Conservation (phyloP, 2,888 invertebrate species). For the Apamea crenata region DNA sequence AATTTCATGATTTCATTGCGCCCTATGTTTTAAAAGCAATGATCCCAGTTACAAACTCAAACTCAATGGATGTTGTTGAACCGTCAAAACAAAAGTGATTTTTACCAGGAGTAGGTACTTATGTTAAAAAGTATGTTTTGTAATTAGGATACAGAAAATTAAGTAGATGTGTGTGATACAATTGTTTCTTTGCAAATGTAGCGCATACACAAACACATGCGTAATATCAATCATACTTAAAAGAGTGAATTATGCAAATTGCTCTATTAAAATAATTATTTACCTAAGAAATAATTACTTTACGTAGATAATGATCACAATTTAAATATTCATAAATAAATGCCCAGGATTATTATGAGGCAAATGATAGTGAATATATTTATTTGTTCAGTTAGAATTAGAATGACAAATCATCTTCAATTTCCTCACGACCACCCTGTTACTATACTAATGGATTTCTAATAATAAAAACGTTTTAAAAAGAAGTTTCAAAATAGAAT, state of each 20-base stretch:
- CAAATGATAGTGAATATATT: not conserved
- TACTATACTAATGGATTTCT: conserved; percentile 33
- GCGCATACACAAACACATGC: not conserved
- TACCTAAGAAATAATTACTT: not conserved
- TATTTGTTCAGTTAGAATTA: not conserved
- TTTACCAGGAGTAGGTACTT: not conserved
- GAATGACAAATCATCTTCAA: not conserved
- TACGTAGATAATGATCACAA: not conserved
- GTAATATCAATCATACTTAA: not conserved
- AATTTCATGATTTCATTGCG: not conserved
- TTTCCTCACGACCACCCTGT: not conserved
- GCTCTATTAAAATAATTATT: not conserved
- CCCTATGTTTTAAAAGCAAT: not conserved
- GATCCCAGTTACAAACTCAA: not conserved
- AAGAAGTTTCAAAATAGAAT: conserved; percentile 17
- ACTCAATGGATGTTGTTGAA: not conserved
- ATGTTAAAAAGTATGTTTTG: too few relatives aligned
- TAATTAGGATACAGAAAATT: too few relatives aligned
- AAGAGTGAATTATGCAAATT: not conserved
- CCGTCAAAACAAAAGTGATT: not conserved
- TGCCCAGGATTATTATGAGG: not conserved
- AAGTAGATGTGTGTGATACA: too few relatives aligned
- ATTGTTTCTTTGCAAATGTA: not conserved
- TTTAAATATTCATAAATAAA: not conserved
- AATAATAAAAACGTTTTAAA: conserved; percentile 22